Percentiles rank a stretch among this genome's conserved stretches.
Evolutionary conservation across 2,113 vertebrate species (phyloP).

Genomic region (Turdus rufiventris): DNA sequence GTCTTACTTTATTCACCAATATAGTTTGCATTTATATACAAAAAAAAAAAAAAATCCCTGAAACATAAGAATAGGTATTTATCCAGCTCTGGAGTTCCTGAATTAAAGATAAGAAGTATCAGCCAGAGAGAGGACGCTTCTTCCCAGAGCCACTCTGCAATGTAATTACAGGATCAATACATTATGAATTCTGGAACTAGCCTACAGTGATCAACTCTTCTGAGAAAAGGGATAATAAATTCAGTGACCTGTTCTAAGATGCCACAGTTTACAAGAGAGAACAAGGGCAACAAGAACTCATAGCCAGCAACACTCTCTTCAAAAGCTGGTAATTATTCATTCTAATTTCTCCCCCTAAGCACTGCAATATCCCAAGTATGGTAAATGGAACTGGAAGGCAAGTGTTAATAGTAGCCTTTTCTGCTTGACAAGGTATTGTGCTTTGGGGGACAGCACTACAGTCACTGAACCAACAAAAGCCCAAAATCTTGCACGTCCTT

Average conservation of each 20-base stretch:
- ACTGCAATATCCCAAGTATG: not conserved
- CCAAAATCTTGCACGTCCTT: not conserved
- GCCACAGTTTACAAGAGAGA: slow-evolving; percentile 18
- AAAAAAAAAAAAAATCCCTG: not conserved
- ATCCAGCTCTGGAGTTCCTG: not conserved
- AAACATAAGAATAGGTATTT: not conserved
- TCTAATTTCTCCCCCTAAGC: slow-evolving; percentile 22
- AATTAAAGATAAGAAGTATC: slow-evolving; percentile 16
- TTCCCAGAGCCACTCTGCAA: not conserved
- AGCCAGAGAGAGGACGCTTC: not conserved
- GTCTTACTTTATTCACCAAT: not conserved
- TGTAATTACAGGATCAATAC: slow-evolving; percentile 25
- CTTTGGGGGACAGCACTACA: not conserved
- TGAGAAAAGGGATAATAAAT: slow-evolving; percentile 23
- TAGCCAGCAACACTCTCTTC: not conserved
- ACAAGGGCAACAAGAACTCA: slow-evolving; percentile 11
- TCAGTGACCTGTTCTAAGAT: not conserved
- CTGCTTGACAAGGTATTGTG: not conserved
- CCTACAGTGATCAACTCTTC: not conserved
- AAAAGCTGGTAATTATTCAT: slow-evolving; percentile 10
- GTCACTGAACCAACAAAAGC: not conserved
- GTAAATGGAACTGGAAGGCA: slow-evolving; percentile 9
- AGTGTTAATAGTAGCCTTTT: not conserved
- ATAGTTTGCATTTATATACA: not conserved
- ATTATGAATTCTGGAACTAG: slow-evolving; percentile 11